phyloP scores from a whole-genome alignment of 2,113 vertebrate species.

The Syngnathus floridae region DNA sequence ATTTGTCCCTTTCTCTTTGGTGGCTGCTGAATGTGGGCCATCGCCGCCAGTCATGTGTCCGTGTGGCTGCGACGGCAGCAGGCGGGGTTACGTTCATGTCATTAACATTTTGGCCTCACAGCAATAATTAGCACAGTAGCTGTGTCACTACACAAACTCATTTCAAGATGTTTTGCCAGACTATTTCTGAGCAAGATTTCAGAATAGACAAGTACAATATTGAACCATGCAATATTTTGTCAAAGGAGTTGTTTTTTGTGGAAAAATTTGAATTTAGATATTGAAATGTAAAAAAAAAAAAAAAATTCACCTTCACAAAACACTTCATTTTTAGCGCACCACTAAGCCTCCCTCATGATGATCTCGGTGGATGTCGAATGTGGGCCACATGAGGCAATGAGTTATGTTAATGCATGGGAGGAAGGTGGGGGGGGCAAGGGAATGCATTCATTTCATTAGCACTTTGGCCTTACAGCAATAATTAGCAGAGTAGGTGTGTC shows the following conservation, averaged over 20 bases:
- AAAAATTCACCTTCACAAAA: neutral
- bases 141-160: slow-evolving; percentile 81
- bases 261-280: too few species aligned
- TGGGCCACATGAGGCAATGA: slow-evolving; percentile 89
- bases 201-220: too few species aligned
- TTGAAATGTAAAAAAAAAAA: slow-evolving; percentile 1
- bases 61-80: slow-evolving; percentile 55
- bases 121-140: slow-evolving; percentile 99
- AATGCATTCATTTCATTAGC: slow-evolving; percentile 99
- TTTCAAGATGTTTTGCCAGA: slow-evolving; percentile 49
- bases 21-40: slow-evolving; percentile 89
- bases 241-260: too few species aligned
- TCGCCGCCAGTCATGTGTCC: slow-evolving; percentile 99
- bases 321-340: too few species aligned
- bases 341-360: slow-evolving; percentile 20
- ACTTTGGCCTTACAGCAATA: slow-evolving; percentile 99
- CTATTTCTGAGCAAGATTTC: slow-evolving; percentile 46
- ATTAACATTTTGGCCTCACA: slow-evolving; percentile 99
- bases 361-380: slow-evolving; percentile 79
- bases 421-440: slow-evolving; percentile 77
- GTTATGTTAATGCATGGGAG: slow-evolving; percentile 92
- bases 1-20: slow-evolving; percentile 55
- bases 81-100: slow-evolving; percentile 99
- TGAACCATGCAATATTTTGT: too few species aligned
- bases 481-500: slow-evolving; percentile 99